Percentiles rank a stretch among this genome's conserved stretches.
Conservation (phyloP, 2,888 invertebrate genomes). For the Hemaris fuciformis region DNA sequence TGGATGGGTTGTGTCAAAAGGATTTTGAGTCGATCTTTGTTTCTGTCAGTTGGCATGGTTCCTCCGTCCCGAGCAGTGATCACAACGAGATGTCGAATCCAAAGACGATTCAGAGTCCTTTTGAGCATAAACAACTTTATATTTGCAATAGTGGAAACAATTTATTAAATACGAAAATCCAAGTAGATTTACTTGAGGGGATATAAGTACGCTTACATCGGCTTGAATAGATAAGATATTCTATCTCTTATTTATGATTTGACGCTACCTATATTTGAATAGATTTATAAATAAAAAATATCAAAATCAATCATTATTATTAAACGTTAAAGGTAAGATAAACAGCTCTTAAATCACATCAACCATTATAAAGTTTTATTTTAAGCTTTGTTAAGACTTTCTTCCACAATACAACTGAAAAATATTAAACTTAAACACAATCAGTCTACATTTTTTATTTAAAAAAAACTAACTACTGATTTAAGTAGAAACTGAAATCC, state of each 20-base stretch:
- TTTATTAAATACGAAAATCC: neutral
- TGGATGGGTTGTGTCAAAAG: constrained; percentile 68
- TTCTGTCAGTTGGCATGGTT: constrained; percentile 79
- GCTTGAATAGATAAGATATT: neutral
- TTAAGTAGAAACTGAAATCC: too few species aligned
- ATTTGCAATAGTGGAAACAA: neutral
- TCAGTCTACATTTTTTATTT: too few species aligned
- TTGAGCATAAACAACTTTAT: constrained; percentile 58
- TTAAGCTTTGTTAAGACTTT: too few species aligned
- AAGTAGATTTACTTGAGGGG: neutral
- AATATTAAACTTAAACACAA: too few species aligned
- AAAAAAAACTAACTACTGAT: too few species aligned
- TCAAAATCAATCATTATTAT: too few species aligned
- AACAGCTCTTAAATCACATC: too few species aligned
- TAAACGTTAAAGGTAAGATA: too few species aligned
- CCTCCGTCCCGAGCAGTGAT: constrained; percentile 72
- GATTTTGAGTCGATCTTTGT: constrained; percentile 81
- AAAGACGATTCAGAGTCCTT: constrained; percentile 81
- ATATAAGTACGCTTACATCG: neutral
- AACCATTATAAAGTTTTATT: too few species aligned
- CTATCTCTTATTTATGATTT: neutral
- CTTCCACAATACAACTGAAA: too few species aligned
- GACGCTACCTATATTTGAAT: neutral
- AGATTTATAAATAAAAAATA: neutral
- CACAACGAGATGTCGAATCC: constrained; percentile 55